Conservation (phyloP, 2,888 invertebrate genomes). For the Diabrotica balteata region DNA sequence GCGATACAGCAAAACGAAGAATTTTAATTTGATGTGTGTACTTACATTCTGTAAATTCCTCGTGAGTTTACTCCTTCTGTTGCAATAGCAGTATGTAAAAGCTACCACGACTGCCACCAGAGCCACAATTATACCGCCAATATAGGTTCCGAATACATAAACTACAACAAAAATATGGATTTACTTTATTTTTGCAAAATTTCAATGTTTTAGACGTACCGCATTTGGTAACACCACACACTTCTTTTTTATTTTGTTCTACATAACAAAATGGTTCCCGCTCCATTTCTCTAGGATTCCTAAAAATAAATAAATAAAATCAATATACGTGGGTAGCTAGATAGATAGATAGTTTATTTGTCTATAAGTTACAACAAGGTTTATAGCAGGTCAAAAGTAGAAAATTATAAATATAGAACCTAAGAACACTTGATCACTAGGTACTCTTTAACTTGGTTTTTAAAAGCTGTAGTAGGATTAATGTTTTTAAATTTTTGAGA, state of each 20-base stretch:
- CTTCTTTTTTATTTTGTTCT: slow-evolving; percentile 76
- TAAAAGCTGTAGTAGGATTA: no score
- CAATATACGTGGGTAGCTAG: no score
- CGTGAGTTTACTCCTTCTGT: slow-evolving; percentile 58
- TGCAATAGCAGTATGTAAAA: slow-evolving; percentile 70
- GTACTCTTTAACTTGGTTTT: no score
- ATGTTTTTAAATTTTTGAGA: no score
- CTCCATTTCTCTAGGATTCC: slow-evolving; percentile 87
- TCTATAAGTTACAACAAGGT: no score
- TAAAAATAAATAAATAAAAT: slow-evolving; percentile 58
- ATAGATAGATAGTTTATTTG: no score
- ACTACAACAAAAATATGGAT: slow-evolving; percentile 61
- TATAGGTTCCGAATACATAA: slow-evolving; percentile 82
- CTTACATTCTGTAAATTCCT: slow-evolving; percentile 70
- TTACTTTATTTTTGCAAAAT: background rate
- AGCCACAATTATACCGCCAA: slow-evolving; percentile 70
- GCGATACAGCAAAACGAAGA: background rate
- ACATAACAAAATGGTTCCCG: slow-evolving; percentile 91
- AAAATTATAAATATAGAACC: no score
- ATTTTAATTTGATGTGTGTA: slow-evolving; percentile 21
- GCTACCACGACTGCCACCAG: slow-evolving; percentile 65
- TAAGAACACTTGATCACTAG: no score
- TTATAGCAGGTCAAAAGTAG: no score
- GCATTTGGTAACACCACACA: slow-evolving; percentile 89
- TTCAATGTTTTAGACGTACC: slow-evolving; percentile 60